Evolutionary conservation across 1,140 invertebrate species (phyloP).

Genomic region (Trichonephila clavipes): DNA sequence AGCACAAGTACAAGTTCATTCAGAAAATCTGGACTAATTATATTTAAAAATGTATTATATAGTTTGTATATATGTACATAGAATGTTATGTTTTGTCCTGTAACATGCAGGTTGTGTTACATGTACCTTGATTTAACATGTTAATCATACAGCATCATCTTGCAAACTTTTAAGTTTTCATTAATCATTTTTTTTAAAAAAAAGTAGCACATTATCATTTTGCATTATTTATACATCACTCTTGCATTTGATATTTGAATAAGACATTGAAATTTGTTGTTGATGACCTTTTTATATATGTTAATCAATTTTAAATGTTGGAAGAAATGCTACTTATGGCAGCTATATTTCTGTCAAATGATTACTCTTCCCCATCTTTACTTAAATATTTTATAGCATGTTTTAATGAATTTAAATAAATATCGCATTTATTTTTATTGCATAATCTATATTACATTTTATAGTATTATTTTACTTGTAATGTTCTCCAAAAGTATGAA

Average conservation of each 20-base stretch:
- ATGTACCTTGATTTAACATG: background rate
- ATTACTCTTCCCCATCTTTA: no score
- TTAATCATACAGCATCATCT: background rate
- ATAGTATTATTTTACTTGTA: no score
- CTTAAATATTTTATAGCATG: no score
- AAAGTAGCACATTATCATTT: background rate
- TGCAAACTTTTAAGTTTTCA: background rate
- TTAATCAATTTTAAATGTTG: background rate
- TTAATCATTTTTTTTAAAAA: background rate
- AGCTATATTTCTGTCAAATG: constrained; percentile 4
- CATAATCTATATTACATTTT: no score
- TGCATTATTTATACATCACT: constrained; percentile 32
- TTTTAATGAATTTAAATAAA: no score
- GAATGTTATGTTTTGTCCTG: constrained; percentile 2
- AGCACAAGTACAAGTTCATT: constrained; percentile 93
- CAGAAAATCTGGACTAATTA: constrained; percentile 82
- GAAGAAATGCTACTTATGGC: background rate
- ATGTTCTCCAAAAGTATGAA: no score
- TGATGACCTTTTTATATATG: background rate
- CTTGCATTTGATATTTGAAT: background rate
- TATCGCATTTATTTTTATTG: no score
- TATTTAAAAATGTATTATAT: background rate
- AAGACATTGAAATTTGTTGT: background rate
- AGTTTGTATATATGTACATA: constrained; percentile 49
- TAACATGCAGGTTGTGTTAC: constrained; percentile 71